Evolutionary conservation across 2,113 vertebrate species (phyloP).

Genomic region (Chloroceryle aenea): DNA sequence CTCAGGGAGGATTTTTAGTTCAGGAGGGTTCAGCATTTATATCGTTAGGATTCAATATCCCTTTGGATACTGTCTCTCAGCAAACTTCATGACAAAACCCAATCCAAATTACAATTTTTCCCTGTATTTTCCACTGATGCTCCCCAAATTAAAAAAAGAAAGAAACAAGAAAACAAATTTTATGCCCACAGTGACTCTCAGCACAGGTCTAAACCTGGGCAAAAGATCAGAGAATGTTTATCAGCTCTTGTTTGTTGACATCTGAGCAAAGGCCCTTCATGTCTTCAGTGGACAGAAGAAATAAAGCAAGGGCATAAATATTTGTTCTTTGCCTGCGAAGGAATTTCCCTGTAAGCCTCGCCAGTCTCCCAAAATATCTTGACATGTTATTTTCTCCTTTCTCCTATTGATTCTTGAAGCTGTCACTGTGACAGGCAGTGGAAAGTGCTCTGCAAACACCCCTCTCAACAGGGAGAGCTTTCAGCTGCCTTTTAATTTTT

Average conservation of each 20-base stretch:
- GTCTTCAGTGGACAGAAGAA: neutral
- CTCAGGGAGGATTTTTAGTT: neutral
- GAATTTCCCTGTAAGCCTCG: slow-evolving; percentile 26
- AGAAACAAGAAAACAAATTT: neutral
- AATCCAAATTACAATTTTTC: accelerated
- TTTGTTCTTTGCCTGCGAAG: slow-evolving; percentile 10
- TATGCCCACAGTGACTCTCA: neutral
- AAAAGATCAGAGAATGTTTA: neutral
- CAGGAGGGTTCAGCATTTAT: neutral
- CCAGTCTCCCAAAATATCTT: slow-evolving; percentile 19
- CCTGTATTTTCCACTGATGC: neutral
- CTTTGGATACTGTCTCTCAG: neutral
- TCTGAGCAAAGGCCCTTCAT: neutral
- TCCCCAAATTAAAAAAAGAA: neutral
- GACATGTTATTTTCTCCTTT: slow-evolving; percentile 29
- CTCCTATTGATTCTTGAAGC: slow-evolving; percentile 9
- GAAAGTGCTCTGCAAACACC: slow-evolving; percentile 6
- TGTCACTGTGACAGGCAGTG: slow-evolving; percentile 26
- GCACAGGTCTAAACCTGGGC: neutral
- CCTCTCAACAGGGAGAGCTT: neutral
- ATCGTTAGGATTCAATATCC: neutral
- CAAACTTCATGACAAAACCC: neutral
- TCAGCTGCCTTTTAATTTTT: neutral
- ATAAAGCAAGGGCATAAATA: neutral
- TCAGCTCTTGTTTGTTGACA: neutral